Base-by-base conservation (phyloP, 2,797 vertebrate species). In the Cynodonichthys magdalenae region DNA sequence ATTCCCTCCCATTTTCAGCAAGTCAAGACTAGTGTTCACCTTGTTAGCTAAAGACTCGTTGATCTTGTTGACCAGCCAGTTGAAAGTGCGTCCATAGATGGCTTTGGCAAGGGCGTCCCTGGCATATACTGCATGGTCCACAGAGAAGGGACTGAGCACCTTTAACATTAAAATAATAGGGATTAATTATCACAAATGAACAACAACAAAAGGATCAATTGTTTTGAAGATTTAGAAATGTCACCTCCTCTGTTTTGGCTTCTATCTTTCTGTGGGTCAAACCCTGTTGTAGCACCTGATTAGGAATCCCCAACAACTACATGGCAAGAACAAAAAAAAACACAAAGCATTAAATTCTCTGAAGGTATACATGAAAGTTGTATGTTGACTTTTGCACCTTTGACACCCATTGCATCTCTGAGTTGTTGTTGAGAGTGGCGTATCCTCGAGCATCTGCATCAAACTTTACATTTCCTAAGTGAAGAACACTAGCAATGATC, bases 261-360 rank as follows among this genome's bases (percentile, higher is more conserved):
- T 98, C 96, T 0, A 99, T 98, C 89, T 97, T 98, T 61, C 94
- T 93, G 80, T 98, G 91, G 39, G 95, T 99, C 63, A 98, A 93
- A 63, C 95, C 94, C 79, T 96, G 93, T 86, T 95, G 94, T 63
- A 99, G 91, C 63, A 95, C 93, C 34, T 91, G 90, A 9, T 92
- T 66, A 18, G 93, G 94, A 76, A 95, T 91, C 0, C 96, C 96
- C 79, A 99, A 87, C 34, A 98, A 88, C 97, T 99, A 85, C 29
- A 54, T 12, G 0, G 53, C 57, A 20, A 5, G 10, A 11, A 54
- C n/a, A 67, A 58, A 24, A 1, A 66, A 67, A 67, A 48, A 7
- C 36, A 52, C 10, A 29, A 9, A 17, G n/a, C 8, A 36, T 7
- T 8, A 63, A 45, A 56, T 19, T 3, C 54, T 14, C 20, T 34